Percentiles rank a stretch among this genome's conserved stretches.
Conservation (phyloP, 2,113 vertebrate species). For the Equus quagga region DNA sequence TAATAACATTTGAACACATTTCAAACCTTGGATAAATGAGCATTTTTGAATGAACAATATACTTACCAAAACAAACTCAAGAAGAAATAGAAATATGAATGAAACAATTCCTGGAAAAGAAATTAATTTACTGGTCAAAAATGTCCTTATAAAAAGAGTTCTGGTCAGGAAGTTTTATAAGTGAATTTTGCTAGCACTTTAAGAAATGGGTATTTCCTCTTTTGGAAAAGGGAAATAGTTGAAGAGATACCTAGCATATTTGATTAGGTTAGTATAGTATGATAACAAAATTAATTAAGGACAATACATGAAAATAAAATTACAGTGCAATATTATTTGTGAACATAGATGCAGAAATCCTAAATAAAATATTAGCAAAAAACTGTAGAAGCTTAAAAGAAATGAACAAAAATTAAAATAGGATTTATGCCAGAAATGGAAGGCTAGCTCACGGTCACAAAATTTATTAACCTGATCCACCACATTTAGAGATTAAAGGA, state of each 20-base stretch:
- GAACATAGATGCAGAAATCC: neutral
- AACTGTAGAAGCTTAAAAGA: neutral
- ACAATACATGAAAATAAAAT: neutral
- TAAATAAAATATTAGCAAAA: conserved; percentile 12
- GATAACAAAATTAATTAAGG: neutral
- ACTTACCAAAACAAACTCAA: neutral
- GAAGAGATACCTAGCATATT: neutral
- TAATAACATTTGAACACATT: neutral
- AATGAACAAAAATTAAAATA: conserved; percentile 25
- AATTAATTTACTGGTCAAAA: neutral
- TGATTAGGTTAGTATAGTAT: neutral
- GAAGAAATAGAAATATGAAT: neutral
- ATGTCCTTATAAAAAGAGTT: neutral
- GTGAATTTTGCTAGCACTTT: neutral
- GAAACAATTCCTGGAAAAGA: neutral
- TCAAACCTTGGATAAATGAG: neutral
- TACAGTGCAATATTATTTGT: neutral
- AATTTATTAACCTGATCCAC: neutral
- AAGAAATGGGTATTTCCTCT: neutral
- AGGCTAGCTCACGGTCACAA: neutral
- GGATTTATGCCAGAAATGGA: neutral
- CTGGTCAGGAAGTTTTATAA: neutral
- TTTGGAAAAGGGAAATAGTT: neutral
- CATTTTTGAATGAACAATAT: neutral
- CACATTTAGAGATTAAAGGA: neutral